These are phyloP conservation scores for Aleiodes sp. DNA, from an alignment of 1,140 invertebrate genomes.

Conservation along the genomic window DNA sequence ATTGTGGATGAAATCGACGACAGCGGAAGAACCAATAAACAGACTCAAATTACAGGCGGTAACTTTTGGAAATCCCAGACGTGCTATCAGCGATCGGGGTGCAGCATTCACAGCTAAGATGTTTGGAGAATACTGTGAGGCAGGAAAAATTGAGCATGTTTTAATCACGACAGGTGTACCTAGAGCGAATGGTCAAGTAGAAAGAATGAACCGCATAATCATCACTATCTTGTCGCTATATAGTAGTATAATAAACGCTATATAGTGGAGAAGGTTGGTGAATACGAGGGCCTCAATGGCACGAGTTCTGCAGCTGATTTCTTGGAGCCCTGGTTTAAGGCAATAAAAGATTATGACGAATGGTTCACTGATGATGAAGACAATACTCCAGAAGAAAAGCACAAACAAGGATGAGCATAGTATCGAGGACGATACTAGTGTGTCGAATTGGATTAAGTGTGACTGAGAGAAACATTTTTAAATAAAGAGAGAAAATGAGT, in stretches of 20 bases:
- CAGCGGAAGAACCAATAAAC: constrained; percentile 39
- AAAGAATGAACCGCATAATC: constrained; percentile 18
- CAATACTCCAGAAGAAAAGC: constrained; percentile 2
- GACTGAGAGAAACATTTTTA: too few species aligned
- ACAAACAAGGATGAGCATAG: background rate
- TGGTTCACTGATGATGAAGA: constrained; percentile 8
- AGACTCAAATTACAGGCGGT: constrained; percentile 43
- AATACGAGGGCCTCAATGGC: constrained; percentile 10
- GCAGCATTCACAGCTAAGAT: constrained; percentile 54
- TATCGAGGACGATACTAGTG: background rate
- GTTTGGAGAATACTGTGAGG: constrained; percentile 49
- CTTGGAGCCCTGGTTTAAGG: constrained; percentile 19
- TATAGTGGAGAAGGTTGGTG: constrained; percentile 24
- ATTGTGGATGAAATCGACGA: constrained; percentile 52
- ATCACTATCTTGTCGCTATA: constrained; percentile 12
- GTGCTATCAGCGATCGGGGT: constrained; percentile 52
- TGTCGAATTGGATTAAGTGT: too few species aligned
- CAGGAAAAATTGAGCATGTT: constrained; percentile 48
- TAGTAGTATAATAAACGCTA: constrained; percentile 22
- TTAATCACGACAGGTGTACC: constrained; percentile 44
- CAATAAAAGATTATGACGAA: background rate
- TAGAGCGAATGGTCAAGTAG: constrained; percentile 46
- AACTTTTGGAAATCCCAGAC: constrained; percentile 50
- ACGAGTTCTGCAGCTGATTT: constrained; percentile 12
- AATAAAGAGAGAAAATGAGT: too few species aligned